phyloP scores from a whole-genome alignment of 2,113 vertebrate genomes.

The Saimiri boliviensis region DNA sequence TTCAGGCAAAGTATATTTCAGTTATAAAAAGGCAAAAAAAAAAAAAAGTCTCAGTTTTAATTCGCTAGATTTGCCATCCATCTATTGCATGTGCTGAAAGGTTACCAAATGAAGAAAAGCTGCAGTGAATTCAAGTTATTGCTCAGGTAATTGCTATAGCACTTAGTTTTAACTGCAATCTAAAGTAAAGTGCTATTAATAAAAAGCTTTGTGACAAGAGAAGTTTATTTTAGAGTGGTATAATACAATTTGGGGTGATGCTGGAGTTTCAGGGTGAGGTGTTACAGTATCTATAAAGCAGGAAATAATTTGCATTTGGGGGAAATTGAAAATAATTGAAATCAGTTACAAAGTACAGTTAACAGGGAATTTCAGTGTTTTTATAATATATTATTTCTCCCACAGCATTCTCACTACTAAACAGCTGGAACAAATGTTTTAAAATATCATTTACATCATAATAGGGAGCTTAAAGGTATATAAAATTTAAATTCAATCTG shows the following conservation, averaged over 20 bases:
- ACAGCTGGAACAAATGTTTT: neutral
- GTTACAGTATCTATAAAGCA: slow-evolving; percentile 10
- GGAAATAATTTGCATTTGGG: slow-evolving; percentile 26
- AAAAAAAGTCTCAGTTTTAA: slow-evolving; percentile 47
- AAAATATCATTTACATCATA: slow-evolving; percentile 48
- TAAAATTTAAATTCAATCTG: slow-evolving; percentile 52
- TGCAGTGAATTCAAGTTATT: slow-evolving; percentile 71
- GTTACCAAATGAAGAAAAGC: slow-evolving; percentile 51
- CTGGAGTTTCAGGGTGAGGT: slow-evolving; percentile 22
- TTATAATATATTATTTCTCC: slow-evolving; percentile 32
- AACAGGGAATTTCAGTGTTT: neutral
- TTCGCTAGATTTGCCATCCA: slow-evolving; percentile 62
- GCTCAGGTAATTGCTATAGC: slow-evolving; percentile 63
- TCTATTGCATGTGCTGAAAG: slow-evolving; percentile 60
- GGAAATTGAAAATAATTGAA: slow-evolving; percentile 43
- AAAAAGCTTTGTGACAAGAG: slow-evolving; percentile 59
- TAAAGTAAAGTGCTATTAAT: slow-evolving; percentile 72
- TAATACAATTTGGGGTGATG: slow-evolving; percentile 43
- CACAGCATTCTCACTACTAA: neutral
- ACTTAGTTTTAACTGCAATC: slow-evolving; percentile 72
- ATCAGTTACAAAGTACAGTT: slow-evolving; percentile 20
- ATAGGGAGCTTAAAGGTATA: neutral
- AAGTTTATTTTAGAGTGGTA: slow-evolving; percentile 70
- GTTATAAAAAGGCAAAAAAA: slow-evolving; percentile 56
- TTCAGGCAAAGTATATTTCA: slow-evolving; percentile 40